phyloP scores from a whole-genome alignment of 2,113 vertebrate species.

The Hemiprocne comata region DNA sequence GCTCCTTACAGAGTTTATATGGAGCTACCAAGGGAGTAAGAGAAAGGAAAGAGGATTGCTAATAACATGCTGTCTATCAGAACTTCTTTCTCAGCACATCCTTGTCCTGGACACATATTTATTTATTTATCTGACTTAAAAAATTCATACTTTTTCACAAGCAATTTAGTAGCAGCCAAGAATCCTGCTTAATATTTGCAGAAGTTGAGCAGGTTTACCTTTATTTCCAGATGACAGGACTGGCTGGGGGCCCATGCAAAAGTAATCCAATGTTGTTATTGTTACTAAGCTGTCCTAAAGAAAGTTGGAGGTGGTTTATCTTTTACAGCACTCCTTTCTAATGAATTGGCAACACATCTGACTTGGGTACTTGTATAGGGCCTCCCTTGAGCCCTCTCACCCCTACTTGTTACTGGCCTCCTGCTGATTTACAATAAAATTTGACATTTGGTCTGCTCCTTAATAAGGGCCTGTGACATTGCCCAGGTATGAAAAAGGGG shows the following conservation, averaged over 20 bases:
- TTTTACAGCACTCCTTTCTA: conserved; percentile 21
- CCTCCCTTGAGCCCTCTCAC: conserved; percentile 10
- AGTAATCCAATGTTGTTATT: conserved; percentile 33
- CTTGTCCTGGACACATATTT: background rate
- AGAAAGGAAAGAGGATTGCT: background rate
- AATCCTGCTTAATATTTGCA: background rate
- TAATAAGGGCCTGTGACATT: conserved; percentile 63
- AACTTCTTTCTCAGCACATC: background rate
- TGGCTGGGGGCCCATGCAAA: background rate
- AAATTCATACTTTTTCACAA: conserved; percentile 21
- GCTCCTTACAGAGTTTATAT: background rate
- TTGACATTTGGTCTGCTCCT: conserved; percentile 39
- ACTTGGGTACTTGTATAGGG: background rate
- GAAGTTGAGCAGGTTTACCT: background rate
- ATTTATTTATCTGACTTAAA: conserved; percentile 17
- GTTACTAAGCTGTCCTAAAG: conserved; percentile 24
- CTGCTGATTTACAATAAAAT: conserved; percentile 46
- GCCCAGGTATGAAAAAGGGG: conserved; percentile 41
- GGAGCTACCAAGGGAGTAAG: background rate
- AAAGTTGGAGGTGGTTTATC: conserved; percentile 40
- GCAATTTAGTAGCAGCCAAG: background rate
- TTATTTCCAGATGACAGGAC: conserved; percentile 49
- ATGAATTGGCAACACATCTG: conserved; percentile 44
- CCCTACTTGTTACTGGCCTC: conserved; percentile 15
- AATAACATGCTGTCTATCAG: background rate